Conservation (phyloP, 2,888 invertebrate genomes). For the Masnerella sp. region DNA sequence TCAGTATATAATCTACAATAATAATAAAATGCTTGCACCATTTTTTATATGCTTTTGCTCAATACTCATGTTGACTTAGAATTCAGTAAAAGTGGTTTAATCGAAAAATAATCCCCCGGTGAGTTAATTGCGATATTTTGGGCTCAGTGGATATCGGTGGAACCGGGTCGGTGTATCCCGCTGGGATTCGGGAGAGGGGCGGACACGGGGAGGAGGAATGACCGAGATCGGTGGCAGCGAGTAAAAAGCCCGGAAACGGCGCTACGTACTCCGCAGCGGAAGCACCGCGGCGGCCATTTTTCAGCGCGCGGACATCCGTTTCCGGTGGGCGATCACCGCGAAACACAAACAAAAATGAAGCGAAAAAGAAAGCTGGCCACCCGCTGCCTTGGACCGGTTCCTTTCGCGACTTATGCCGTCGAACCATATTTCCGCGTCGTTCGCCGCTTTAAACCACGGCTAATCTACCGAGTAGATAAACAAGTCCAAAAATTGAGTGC, state of each 20-base stretch:
- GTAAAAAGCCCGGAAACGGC: slow-evolving; percentile 29
- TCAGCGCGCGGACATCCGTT: slow-evolving; percentile 75
- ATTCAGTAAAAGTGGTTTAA: background rate
- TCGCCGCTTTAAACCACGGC: slow-evolving; percentile 15
- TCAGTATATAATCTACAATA: too few species aligned
- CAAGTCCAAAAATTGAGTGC: slow-evolving; percentile 8
- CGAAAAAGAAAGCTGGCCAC: slow-evolving; percentile 43
- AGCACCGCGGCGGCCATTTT: slow-evolving; percentile 73
- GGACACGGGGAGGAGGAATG: slow-evolving; percentile 7
- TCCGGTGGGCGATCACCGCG: slow-evolving; percentile 72
- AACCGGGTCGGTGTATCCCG: too few species aligned
- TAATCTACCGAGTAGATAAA: slow-evolving; percentile 29
- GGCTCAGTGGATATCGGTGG: too few species aligned
- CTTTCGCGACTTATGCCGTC: slow-evolving; percentile 12
- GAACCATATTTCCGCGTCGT: slow-evolving; percentile 13
- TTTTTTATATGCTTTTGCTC: background rate
- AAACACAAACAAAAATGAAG: slow-evolving; percentile 73
- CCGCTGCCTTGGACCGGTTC: slow-evolving; percentile 7
- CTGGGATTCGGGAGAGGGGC: too few species aligned
- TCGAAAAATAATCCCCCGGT: slow-evolving; percentile 4
- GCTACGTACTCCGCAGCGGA: slow-evolving; percentile 66
- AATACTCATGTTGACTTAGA: too few species aligned
- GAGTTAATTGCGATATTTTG: slow-evolving; percentile 21
- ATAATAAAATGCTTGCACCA: too few species aligned
- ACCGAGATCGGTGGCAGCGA: slow-evolving; percentile 40